Evolutionary conservation across 2,888 invertebrate species (phyloP), one percentile per base, ranked within the genome.

Genomic region (Apamea crenata): DNA sequence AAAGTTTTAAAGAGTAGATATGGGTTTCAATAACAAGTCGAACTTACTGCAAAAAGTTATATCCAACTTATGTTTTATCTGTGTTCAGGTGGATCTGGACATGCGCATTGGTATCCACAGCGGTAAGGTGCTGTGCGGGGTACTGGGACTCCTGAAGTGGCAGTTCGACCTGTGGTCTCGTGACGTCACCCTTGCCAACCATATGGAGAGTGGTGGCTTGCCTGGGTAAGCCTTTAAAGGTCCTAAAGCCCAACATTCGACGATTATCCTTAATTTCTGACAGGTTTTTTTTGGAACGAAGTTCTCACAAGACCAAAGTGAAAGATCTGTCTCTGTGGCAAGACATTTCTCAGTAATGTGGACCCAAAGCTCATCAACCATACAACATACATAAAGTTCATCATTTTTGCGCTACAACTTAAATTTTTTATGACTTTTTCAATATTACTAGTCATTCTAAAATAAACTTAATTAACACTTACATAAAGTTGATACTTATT

Each of bases 21-120:
- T 18, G 21, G 12, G 47, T 69, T 25, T 16, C 10, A 18, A 18
- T 44, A n/a, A 44, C 1, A 44, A n/a, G 18, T 47, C 29, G 7
- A 67, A n/a, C 2, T n/a, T n/a, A 36, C 14, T 66, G 25, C 25
- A 66, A 66, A 14, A 25, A 66, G 7, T 66, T 36, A 10, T 44
- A 40, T 18, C 44, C 21, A 29, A 69, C 44, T 29, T 29, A 68
- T 14, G 14, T 69, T 68, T 47, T 47, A 12, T n/a, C 25, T 68
- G 18, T 80, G 2, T 47, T 44, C 21, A 84, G 85, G 63, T 29
- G 61, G 85, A 84, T 14, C 66, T 99, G 88, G 99, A 99, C 95
- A 99, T 99, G 99, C 97, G 99, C 89, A 99, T 99, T 90, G 99
- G 99, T 76, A 99, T 99, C 84, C 99, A 99, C 96, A 99, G 99